Evolutionary conservation across 30 jellyfish, hydroid and myxozoan species (phyloP).

Genomic region (Nemopilema nomurai): DNA sequence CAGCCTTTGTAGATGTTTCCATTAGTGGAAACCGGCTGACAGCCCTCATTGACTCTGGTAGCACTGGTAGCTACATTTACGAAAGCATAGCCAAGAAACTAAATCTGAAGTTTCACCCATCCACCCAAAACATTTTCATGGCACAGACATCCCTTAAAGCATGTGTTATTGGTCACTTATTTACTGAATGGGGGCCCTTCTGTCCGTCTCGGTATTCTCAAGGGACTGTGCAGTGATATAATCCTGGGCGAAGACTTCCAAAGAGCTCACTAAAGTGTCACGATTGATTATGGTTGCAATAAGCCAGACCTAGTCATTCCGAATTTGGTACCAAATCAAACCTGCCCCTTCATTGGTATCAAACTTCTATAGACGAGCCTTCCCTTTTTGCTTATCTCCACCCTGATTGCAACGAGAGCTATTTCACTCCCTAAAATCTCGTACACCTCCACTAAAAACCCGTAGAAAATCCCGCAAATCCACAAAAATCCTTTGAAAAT

Average conservation of each 20-base stretch:
- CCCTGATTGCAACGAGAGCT: constrained; percentile 1
- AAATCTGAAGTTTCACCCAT: constrained; percentile 11
- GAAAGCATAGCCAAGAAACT: constrained; percentile 1
- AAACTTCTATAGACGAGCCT: constrained; percentile 22
- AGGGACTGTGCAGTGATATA: constrained; percentile 57
- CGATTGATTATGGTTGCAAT: constrained; percentile 26
- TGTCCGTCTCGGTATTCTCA: constrained; percentile 21
- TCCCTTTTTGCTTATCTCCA: constrained; percentile 16
- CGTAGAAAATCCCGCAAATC: too few species aligned
- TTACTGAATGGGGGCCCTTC: neutral
- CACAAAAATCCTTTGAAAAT: too few species aligned
- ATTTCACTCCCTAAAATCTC: too few species aligned
- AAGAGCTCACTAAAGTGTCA: constrained; percentile 22
- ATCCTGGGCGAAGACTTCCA: constrained; percentile 56
- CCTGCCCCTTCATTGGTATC: constrained; percentile 31
- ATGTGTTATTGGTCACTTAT: neutral
- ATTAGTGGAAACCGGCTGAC: constrained; percentile 24
- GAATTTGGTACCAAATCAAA: neutral
- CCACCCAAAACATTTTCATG: constrained; percentile 12
- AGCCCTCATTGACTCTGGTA: constrained; percentile 60
- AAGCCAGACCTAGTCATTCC: constrained; percentile 21
- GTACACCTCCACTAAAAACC: too few species aligned
- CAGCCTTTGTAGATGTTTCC: constrained; percentile 9
- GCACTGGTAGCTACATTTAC: constrained; percentile 41
- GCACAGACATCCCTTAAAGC: constrained; percentile 41